Percentiles rank a stretch among this genome's conserved stretches.
These are phyloP conservation scores for Penaeus vannamei DNA, from an alignment of 1,140 invertebrate species.

Conservation along the genomic window DNA sequence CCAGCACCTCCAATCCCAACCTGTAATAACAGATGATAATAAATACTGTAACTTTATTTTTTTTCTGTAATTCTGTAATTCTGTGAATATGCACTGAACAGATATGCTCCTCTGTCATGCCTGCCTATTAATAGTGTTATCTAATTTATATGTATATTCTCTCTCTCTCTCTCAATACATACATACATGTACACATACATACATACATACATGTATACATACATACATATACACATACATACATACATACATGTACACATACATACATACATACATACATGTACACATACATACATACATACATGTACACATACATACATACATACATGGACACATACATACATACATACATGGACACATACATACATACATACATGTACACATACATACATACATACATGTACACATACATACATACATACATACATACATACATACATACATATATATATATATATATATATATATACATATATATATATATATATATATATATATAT, in stretches of 20 bases:
- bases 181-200: no score
- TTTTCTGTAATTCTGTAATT: not conserved
- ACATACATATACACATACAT: no score
- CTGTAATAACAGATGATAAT: constrained; percentile 13
- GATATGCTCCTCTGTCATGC: no score
- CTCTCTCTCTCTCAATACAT: no score
- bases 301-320: not conserved
- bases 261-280: no score
- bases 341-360: no score
- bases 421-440: not conserved
- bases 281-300: no score
- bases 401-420: not conserved
- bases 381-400: not conserved
- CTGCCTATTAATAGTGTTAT: no score
- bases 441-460: constrained; percentile 6
- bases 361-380: not conserved
- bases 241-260: no score
- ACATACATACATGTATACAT: no score
- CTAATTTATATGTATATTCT: no score
- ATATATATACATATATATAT: constrained; percentile 30
- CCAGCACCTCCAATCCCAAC: constrained; percentile 42
- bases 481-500: constrained; percentile 33
- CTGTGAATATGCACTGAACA: not conserved
- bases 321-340: not conserved
- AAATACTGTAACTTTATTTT: not conserved